These are phyloP conservation scores for Ophioninae sp. DNA, from an alignment of 2,888 invertebrate genomes.

Conservation along the genomic window DNA sequence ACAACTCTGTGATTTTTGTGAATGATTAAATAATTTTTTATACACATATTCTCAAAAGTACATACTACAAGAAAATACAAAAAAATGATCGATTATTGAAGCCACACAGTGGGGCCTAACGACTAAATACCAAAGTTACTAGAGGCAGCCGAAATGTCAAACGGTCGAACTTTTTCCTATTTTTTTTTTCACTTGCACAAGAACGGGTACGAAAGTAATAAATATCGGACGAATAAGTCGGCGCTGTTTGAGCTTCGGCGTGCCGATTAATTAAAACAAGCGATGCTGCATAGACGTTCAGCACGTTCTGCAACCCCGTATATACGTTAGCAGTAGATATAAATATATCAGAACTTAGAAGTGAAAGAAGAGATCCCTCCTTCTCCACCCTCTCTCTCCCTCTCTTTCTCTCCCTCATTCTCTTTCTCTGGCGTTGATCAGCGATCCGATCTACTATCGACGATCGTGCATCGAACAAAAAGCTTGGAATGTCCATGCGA, in stretches of 20 bases:
- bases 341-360: constrained; percentile 12
- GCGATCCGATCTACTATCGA: constrained; percentile 51
- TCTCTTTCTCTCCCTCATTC: constrained; percentile 7
- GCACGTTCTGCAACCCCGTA: constrained; percentile 1
- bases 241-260: constrained; percentile 34
- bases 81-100: too few species aligned
- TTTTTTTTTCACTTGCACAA: not conserved
- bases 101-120: not conserved
- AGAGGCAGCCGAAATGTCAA: not conserved
- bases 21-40: too few species aligned
- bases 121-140: not conserved
- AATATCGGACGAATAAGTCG: constrained; percentile 20
- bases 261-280: constrained; percentile 48
- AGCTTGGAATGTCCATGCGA: constrained; percentile 38
- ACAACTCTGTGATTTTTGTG: too few species aligned
- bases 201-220: constrained; percentile 20
- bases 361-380: constrained; percentile 31
- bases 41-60: too few species aligned
- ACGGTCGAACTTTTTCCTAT: constrained; percentile 1
- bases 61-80: too few species aligned
- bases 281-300: constrained; percentile 35
- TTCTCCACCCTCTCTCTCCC: constrained; percentile 5
- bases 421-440: constrained; percentile 34
- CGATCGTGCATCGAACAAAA: constrained; percentile 44
- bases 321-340: constrained; percentile 3